Evolutionary conservation across 2,888 invertebrate species (phyloP), one percentile per base, ranked within the genome.

Genomic region (Torymus auratus): DNA sequence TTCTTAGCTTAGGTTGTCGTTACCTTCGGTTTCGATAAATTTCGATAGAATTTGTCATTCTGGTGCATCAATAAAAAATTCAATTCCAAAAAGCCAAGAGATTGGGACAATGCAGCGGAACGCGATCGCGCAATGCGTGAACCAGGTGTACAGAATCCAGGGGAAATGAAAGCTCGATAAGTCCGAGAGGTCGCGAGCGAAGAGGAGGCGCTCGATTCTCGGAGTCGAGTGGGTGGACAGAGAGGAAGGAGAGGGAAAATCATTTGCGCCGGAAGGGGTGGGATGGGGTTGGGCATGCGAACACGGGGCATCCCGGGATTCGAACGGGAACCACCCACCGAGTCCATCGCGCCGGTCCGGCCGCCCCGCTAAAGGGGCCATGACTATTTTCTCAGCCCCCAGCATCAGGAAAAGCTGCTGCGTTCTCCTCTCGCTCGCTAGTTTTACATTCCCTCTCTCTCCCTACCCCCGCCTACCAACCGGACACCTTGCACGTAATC

Each of bases 271-370:
- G 78, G 89, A 91, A 85, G 85, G 84, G 84, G 85, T 82, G 86
- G 85, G 82, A 87, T 84, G 84, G 87, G 89, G 89, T 90, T 89
- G 90, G 90, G 89, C 89, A 86, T 88, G 93, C 93, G 93, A 93
- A 93, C 28, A 7, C 91, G 92, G 92, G 92, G 92, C 92, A 93
- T 92, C 92, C 85, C 86, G 86, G 86, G 87, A 88, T 88, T 87
- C 86, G 85, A 89, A 90, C 83, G 91, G 92, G 91, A 85, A 91
- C 92, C 93, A 92, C 91, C 91, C 91, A 89, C 89, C 84, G 86
- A 87, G 90, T 91, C 89, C 88, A 90, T 88, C 89, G 90, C 90
- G 90, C 90, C 90, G 89, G 91, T 90, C 90, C 88, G 88, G 88
- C 88, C 89, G 87, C 86, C 88, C 89, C 87, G 87, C 85, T 20